Conservation (phyloP, 2,888 invertebrate genomes). For the Drosophila anomelani region DNA sequence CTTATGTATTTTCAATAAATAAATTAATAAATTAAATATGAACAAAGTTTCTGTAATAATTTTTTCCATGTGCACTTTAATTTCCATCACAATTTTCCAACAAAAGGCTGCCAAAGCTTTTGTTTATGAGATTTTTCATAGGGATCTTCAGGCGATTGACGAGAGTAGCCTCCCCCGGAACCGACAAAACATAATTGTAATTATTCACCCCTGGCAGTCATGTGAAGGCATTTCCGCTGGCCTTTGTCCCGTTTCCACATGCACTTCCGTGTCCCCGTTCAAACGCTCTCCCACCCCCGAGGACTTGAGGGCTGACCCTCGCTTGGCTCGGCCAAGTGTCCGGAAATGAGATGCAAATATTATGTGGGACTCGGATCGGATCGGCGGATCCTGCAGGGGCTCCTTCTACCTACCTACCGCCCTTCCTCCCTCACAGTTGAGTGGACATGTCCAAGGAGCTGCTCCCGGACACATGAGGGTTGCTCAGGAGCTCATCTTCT, state of each 20-base stretch:
- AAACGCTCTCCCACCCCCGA: constrained; percentile 29
- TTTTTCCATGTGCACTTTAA: not conserved
- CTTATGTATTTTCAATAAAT: too few relatives aligned
- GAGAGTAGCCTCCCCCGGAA: constrained; percentile 25
- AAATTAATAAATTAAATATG: not conserved
- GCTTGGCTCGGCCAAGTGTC: constrained; percentile 78
- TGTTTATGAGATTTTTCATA: constrained; percentile 24
- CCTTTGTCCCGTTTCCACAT: constrained; percentile 35
- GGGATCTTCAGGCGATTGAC: not conserved
- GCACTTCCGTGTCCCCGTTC: constrained; percentile 58
- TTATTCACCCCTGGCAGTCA: constrained; percentile 68
- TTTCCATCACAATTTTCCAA: not conserved
- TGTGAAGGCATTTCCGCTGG: constrained; percentile 70
- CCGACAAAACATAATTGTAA: constrained; percentile 62
- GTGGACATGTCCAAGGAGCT: constrained; percentile 30
- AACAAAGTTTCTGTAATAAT: not conserved
- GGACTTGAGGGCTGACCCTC: constrained; percentile 57
- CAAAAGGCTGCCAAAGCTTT: constrained; percentile 26
- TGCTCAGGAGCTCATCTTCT: constrained; percentile 61
- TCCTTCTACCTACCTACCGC: constrained; percentile 4
- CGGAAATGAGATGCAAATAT: constrained; percentile 85
- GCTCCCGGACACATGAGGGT: constrained; percentile 56
- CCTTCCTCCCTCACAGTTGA: constrained; percentile 64
- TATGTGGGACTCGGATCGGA: constrained; percentile 82
- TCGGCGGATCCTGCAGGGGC: constrained; percentile 58